A percentile compares a stretch with the other conserved stretches of the same genome.
Evolutionary conservation across 2,797 vertebrate genomes (phyloP).

Genomic region (Tarsius wallacei): DNA sequence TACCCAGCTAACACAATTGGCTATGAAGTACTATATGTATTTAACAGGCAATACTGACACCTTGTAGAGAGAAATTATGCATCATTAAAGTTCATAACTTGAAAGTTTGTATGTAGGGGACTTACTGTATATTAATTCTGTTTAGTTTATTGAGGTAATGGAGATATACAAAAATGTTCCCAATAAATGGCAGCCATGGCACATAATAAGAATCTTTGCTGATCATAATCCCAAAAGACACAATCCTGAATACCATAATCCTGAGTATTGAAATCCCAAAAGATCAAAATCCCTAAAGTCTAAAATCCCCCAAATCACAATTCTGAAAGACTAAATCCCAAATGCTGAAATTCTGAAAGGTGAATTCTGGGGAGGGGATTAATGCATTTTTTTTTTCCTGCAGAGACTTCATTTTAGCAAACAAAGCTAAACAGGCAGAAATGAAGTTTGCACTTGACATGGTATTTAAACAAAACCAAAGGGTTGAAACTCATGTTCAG

Average conservation of each 20-base stretch:
- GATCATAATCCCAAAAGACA: background rate
- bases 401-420: conserved; percentile 90
- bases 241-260: background rate
- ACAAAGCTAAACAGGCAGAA: conserved; percentile 81
- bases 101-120: too few species aligned
- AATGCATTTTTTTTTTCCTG: background rate
- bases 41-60: too few species aligned
- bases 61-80: too few species aligned
- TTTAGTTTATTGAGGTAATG: background rate
- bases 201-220: background rate
- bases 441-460: conserved; percentile 83
- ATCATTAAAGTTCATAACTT: too few species aligned
- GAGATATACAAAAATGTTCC: background rate
- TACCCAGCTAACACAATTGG: too few species aligned
- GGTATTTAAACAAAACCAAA: conserved; percentile 85
- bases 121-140: background rate
- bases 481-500: conserved; percentile 83
- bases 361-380: background rate
- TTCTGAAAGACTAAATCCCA: background rate
- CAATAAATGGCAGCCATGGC: background rate
- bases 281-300: background rate
- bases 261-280: background rate
- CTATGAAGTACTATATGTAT: too few species aligned
- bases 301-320: background rate
- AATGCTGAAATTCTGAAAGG: background rate